Evolutionary conservation across 2,797 vertebrate genomes (phyloP), one percentile per base, ranked within the genome.

Genomic region (Limnodromus scolopaceus): DNA sequence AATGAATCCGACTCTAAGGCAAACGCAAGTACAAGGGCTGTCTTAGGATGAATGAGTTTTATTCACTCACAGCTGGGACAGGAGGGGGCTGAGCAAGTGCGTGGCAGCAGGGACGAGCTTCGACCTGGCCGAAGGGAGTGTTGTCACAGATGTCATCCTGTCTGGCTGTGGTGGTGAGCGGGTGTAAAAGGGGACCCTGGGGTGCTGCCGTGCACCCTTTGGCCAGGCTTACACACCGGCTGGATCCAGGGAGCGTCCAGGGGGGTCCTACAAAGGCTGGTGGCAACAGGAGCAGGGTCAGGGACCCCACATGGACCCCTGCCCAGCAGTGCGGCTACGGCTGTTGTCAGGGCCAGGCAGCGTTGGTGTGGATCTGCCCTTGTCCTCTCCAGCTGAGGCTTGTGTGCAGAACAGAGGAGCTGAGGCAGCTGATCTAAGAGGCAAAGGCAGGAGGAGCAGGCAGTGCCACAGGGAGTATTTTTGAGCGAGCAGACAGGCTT

Each of bases 111-210:
- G 57, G 53, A 39, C 0, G 3, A 57, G n/a, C 75, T 79, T 61
- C 0, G 0, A 13, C 18, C 14, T 32, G 18, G 19, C 41, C 3
- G 3, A 61, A 48, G 25, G n/a, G 10, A 70, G 11, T 0, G 0
- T 25, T 55, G 39, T 89, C 68, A 19, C 1, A 1, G 48, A 1
- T 51, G 65, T n/a, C 3, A 12, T 60, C 45, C 65, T 53, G 34
- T 4, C 51, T 66, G 82, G 16, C 82, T 34, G 16, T 1, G 0
- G 5, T 17, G 27, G 51, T 0, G 1, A 46, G 43, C 1, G 30
- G 23, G 27, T 48, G 39, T 28, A 12, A 66, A 76, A 51, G 27
- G 39, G 15, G 48, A 60, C 58, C 27, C 19, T 57, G 41, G 51
- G 12, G 5, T 75, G 34, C 32, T 3, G 7, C 51, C 4, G 0